Evolutionary conservation across 2,797 vertebrate species (phyloP), one percentile per base, ranked within the genome.

Genomic region (Botia kubotai): DNA sequence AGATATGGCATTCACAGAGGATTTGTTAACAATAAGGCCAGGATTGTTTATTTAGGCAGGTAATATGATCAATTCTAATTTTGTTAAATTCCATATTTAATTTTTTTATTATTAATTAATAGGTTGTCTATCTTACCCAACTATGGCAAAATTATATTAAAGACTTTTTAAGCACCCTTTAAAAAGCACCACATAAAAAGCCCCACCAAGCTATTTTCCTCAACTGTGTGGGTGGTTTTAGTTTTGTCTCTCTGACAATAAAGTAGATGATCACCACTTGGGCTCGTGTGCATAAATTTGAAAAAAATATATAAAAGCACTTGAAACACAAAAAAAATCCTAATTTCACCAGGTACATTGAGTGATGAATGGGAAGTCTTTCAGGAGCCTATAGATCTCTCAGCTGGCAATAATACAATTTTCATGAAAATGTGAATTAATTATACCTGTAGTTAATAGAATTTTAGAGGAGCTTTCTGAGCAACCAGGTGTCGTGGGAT

Each of bases 381-480:
- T 69, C 77, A 75, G 73, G 85, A 86, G 90, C 86, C 89, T 86
- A 85, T 75, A 89, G 90, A 90, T 92, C 90, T 90, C 81, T 63
- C 87, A 87, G 91, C 89, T 82, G 87, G 72, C 68, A 89, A 84
- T 92, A 90, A 93, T 93, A 87, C 80, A 89, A 91, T 93, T 93
- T 93, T 91, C 89, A 91, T 90, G 85, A 90, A 92, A 91, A 89
- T 83, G 86, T 81, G 86, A 91, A 93, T 92, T 93, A 93, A 93
- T 94, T 94, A 91, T 87, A 88, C 83, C 89, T 90, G 89, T 82
- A 89, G 87, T 88, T 92, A 92, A 93, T 92, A 90, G 89, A 92
- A 90, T 89, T 88, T 69, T 89, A 87, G 83, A 84, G 79, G 82
- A 89, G 88, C 79, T 82, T 75, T 82, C 53, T 39, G 80, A 77